Evolutionary conservation across 2,113 vertebrate genomes (phyloP).

Genomic region (Micronycteris hirsuta): DNA sequence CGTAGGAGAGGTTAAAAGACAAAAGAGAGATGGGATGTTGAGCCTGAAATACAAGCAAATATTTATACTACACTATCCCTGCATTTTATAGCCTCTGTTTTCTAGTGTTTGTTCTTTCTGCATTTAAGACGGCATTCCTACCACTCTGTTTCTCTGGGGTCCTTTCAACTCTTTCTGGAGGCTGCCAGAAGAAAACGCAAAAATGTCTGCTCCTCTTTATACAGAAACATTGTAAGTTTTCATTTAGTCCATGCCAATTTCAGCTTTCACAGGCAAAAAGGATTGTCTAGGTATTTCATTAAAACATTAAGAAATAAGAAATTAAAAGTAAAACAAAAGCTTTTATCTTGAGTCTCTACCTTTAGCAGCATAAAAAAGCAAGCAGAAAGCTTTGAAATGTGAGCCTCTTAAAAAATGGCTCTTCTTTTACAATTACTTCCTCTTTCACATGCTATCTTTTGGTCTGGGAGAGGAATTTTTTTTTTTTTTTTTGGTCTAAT

Average conservation of each 20-base stretch:
- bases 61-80: not conserved
- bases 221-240: not conserved
- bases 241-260: not conserved
- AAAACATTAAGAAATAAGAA: not conserved
- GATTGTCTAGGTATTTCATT: not conserved
- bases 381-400: not conserved
- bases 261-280: conserved; percentile 16
- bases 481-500: not conserved
- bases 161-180: not conserved
- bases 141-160: not conserved
- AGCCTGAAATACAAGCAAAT: not conserved
- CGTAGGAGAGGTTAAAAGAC: not conserved
- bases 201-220: not conserved
- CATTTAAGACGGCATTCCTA: not conserved
- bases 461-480: not conserved
- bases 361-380: not conserved
- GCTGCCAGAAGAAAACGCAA: not conserved
- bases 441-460: not conserved
- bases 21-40: not conserved
- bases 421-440: not conserved
- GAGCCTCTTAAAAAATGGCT: not conserved
- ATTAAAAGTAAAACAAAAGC: not conserved
- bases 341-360: not conserved
- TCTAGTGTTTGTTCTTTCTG: not conserved
- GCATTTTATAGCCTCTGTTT: not conserved